phyloP scores from a whole-genome alignment of 2,888 invertebrate genomes.

The Pharmacophagus antenor region DNA sequence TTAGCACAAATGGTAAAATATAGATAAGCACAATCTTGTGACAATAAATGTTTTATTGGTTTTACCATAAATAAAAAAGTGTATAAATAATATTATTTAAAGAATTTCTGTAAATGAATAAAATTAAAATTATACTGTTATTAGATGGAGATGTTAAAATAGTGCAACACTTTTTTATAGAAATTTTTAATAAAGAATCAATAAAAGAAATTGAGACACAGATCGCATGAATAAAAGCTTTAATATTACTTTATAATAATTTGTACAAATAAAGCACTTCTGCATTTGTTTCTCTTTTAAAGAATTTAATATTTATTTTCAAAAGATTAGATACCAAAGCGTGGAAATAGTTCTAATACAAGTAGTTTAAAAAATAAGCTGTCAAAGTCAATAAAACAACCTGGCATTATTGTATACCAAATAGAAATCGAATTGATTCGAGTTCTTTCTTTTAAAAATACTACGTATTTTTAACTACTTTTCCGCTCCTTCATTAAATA shows the following conservation, averaged over 20 bases:
- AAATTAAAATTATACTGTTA: no score
- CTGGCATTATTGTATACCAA: constrained; percentile 13
- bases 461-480: constrained; percentile 26
- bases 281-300: no score
- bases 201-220: no score
- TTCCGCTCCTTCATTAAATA: background rate
- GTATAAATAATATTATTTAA: no score
- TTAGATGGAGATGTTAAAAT: no score
- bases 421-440: background rate
- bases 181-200: no score
- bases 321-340: background rate
- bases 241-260: no score
- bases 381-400: constrained; percentile 14
- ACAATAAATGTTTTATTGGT: background rate
- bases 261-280: no score
- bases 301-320: background rate
- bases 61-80: no score
- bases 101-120: no score
- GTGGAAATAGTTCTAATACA: background rate
- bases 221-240: no score
- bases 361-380: constrained; percentile 1
- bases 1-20: background rate
- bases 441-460: background rate
- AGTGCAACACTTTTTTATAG: no score
- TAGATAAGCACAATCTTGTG: background rate